phyloP scores from a whole-genome alignment of 2,113 vertebrate species.

The Alces alces region DNA sequence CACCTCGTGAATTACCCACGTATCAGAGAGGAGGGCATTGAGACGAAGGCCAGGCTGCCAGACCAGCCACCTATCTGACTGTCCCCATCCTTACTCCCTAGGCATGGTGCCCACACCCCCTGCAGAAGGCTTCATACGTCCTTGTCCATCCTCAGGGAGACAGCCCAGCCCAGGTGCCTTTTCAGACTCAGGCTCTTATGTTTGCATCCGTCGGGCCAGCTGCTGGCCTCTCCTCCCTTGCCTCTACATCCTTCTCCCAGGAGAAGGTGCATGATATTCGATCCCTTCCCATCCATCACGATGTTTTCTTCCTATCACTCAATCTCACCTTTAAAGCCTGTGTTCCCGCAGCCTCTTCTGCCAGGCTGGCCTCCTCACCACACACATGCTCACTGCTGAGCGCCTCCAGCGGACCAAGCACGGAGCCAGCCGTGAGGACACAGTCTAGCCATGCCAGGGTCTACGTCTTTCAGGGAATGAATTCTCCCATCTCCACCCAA shows the following conservation, averaged over 20 bases:
- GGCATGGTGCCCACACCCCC: not conserved
- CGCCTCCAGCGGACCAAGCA: accelerated
- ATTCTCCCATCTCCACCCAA: not conserved
- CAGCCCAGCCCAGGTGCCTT: too few species aligned
- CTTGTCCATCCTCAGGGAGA: not conserved
- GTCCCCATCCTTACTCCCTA: not conserved
- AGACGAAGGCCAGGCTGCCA: not conserved
- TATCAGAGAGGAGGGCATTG: not conserved
- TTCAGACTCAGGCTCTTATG: not conserved
- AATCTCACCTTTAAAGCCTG: not conserved
- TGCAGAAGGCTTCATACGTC: accelerated
- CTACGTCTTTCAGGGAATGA: not conserved
- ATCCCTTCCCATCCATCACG: not conserved
- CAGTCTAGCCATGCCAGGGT: not conserved
- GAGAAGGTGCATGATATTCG: accelerated
- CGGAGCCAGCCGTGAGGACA: not conserved
- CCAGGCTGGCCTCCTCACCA: not conserved
- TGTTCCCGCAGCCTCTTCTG: not conserved
- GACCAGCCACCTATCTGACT: not conserved
- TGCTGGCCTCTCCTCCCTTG: not conserved
- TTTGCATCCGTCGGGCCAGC: accelerated
- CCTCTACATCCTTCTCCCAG: not conserved
- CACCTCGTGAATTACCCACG: accelerated
- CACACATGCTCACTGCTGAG: accelerated
- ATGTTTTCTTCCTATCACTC: not conserved